Evolutionary conservation across 1,140 invertebrate genomes (phyloP).

Genomic region (Euwallacea fornicatus): DNA sequence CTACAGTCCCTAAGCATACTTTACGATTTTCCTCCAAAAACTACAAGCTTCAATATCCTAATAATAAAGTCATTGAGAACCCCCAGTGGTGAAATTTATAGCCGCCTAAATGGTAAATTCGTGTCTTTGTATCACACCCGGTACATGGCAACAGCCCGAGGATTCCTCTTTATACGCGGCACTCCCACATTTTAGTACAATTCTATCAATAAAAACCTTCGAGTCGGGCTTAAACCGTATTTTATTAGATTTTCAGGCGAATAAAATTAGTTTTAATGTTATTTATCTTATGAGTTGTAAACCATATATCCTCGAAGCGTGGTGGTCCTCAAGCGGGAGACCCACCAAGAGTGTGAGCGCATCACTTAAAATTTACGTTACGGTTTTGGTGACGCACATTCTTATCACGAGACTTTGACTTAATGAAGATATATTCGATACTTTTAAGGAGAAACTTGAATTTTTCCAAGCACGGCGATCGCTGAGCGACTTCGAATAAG

Average conservation of each 20-base stretch:
- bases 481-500: neutral
- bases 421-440: conserved; percentile 11
- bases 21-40: conserved; percentile 16
- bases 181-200: conserved; percentile 33
- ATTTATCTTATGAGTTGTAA: conserved; percentile 29
- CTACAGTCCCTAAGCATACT: conserved; percentile 4
- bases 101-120: conserved; percentile 35
- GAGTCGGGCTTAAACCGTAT: conserved; percentile 21
- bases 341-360: conserved; percentile 14
- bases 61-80: conserved; percentile 20
- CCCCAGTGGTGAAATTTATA: conserved; percentile 36
- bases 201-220: conserved; percentile 36
- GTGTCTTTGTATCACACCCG: conserved; percentile 33
- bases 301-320: conserved; percentile 21
- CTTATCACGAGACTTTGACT: conserved; percentile 1
- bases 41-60: conserved; percentile 9
- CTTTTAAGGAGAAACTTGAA: neutral
- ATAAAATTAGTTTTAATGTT: conserved; percentile 32
- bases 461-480: neutral
- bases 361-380: conserved; percentile 27
- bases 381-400: conserved; percentile 11
- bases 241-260: conserved; percentile 24
- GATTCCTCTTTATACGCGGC: conserved; percentile 25
- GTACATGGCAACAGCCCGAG: conserved; percentile 14
- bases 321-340: conserved; percentile 15